Conservation (phyloP, 2,888 invertebrate species). For the Teleogryllus oceanicus region DNA sequence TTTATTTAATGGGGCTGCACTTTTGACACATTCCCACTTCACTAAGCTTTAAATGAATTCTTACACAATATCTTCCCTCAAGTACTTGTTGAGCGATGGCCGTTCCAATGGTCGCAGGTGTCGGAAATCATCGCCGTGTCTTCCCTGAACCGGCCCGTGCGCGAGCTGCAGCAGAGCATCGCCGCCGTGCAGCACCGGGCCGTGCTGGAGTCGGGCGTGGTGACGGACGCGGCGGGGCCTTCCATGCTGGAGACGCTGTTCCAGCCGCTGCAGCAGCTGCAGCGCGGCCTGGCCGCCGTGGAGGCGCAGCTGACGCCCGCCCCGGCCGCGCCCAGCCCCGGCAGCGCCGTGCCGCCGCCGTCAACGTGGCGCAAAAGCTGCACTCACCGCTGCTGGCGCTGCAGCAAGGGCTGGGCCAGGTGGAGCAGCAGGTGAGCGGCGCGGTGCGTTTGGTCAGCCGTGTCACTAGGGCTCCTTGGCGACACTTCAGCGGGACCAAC, state of each 20-base stretch:
- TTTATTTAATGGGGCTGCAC: no score
- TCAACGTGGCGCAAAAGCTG: background rate
- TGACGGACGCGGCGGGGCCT: background rate
- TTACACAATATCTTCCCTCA: no score
- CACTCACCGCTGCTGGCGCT: background rate
- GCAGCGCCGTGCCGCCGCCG: background rate
- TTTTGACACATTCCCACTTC: no score
- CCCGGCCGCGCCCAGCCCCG: background rate
- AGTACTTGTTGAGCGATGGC: no score
- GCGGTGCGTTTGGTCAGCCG: background rate
- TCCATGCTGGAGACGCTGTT: conserved; percentile 26
- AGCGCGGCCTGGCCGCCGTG: conserved; percentile 24
- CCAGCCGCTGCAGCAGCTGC: conserved; percentile 29
- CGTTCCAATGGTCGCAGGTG: background rate
- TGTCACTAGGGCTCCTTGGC: no score
- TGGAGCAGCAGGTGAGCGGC: background rate
- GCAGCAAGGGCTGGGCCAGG: background rate
- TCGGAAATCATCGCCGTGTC: conserved; percentile 29
- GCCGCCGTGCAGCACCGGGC: conserved; percentile 27
- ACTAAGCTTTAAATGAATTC: no score
- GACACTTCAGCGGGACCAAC: no score
- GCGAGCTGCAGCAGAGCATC: conserved; percentile 23
- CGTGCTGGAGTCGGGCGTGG: conserved; percentile 27
- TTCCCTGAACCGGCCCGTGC: conserved; percentile 34
- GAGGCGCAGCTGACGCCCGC: conserved; percentile 11